phyloP scores from a whole-genome alignment of 2,113 vertebrate species.

The Ophiodon elongatus region DNA sequence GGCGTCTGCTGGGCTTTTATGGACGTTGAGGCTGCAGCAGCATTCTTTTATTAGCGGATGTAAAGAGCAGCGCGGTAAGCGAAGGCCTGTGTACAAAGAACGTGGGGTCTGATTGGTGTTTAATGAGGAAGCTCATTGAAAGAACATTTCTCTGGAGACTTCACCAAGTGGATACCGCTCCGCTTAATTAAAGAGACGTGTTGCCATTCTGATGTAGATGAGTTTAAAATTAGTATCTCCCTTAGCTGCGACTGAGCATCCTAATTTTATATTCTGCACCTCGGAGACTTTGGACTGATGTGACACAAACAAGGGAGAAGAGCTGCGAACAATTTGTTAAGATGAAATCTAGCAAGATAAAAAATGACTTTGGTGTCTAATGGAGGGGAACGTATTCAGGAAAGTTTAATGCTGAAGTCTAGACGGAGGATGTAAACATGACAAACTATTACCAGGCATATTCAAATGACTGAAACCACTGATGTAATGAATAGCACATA shows the following conservation, averaged over 20 bases:
- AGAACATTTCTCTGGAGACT: slow-evolving; percentile 62
- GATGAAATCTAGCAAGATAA: not conserved
- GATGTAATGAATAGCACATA: too few species aligned
- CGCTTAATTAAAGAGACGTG: slow-evolving; percentile 78
- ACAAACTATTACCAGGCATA: too few species aligned
- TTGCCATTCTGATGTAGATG: slow-evolving; percentile 73
- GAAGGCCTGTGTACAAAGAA: slow-evolving; percentile 21
- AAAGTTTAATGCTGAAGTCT: not conserved
- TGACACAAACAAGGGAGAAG: slow-evolving; percentile 26
- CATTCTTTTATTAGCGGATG: slow-evolving; percentile 42
- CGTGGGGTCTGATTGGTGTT: slow-evolving; percentile 63
- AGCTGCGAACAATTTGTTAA: not conserved
- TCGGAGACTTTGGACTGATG: not conserved
- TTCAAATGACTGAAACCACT: too few species aligned
- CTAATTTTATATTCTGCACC: slow-evolving; percentile 16
- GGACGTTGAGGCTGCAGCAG: too few species aligned
- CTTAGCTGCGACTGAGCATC: slow-evolving; percentile 25
- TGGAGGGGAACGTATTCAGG: not conserved
- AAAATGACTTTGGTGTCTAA: not conserved
- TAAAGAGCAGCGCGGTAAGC: slow-evolving; percentile 25
- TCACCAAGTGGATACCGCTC: slow-evolving; percentile 61
- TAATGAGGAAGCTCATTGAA: slow-evolving; percentile 73
- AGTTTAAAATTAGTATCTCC: slow-evolving; percentile 69
- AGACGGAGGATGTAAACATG: not conserved
- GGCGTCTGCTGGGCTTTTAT: slow-evolving; percentile 15